Evolutionary conservation across 2,888 invertebrate species (phyloP), one percentile per base, ranked within the genome.

Genomic region (Coleophora flavipennella): DNA sequence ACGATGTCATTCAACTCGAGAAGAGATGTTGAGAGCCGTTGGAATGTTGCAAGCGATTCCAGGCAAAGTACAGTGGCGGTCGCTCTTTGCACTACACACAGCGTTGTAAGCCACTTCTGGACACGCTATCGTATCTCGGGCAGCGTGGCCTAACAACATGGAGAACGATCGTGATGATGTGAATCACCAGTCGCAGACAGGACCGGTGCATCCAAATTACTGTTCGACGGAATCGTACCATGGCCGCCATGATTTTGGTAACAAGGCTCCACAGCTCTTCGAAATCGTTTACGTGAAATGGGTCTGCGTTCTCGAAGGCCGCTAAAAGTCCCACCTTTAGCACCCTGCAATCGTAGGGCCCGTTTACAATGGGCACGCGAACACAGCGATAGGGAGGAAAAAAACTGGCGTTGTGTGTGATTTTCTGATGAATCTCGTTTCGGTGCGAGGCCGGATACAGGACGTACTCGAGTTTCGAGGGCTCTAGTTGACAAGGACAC

Each of bases 131-230:
- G 29, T 13, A 36, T 36, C 28, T 28, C 36, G 13, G 12, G 13
- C 14, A 36, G 36, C 28, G 36, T 27, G 36, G 28, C 36, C 29
- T 8, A 36, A 28, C 36, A 13, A 13, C 36, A 28, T 28, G 28
- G 28, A 36, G 36, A 28, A 28, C 27, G 36, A 36, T 36, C 28
- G 11, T 28, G 29, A 36, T 27, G n/a, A n/a, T n/a, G n/a, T n/a
- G n/a, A n/a, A n/a, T n/a, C 36, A 36, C 36, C 36, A 36, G 28
- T 28, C 12, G 36, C 29, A 36, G 36, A 28, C 28, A 36, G 36
- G 36, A 36, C 27, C 29, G 35, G 35, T 35, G 20, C 20, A 35
- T 35, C 26, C 2, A 35, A 20, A 35, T 13, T 13, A 27, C 9
- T 36, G 7, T 6, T 20, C 29, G n/a, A 29, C 10, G 29, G 29